These are phyloP conservation scores for Marronus borbonicus DNA, from an alignment of 2,888 invertebrate species.

Conservation along the genomic window DNA sequence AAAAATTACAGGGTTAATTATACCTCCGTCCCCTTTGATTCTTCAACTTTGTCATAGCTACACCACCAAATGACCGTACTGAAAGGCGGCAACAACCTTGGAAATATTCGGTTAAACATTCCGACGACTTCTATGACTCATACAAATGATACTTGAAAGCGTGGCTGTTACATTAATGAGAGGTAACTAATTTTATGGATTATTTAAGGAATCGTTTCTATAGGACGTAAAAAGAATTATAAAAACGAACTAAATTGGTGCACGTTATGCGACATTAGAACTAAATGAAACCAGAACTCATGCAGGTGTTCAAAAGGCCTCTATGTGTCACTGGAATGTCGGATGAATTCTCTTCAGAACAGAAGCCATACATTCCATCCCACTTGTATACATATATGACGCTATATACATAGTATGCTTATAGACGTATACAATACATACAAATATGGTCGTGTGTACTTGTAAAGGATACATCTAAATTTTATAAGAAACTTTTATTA, in stretches of 20 bases:
- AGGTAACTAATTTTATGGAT: conserved; percentile 53
- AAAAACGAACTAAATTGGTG: conserved; percentile 49
- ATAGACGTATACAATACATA: conserved; percentile 17
- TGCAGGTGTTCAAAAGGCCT: conserved; percentile 51
- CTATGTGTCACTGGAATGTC: conserved; percentile 51
- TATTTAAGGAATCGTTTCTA: conserved; percentile 49
- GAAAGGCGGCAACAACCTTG: conserved; percentile 33
- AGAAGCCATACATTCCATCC: conserved; percentile 31
- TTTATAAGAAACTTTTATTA: conserved; percentile 56
- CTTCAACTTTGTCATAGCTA: neutral
- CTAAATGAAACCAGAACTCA: conserved; percentile 46
- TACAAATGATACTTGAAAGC: conserved; percentile 47
- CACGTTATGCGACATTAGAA: conserved; percentile 47
- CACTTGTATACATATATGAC: conserved; percentile 13
- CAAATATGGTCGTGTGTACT: conserved; percentile 1
- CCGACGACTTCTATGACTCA: conserved; percentile 49
- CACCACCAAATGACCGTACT: conserved; percentile 9
- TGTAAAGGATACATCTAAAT: conserved; percentile 50
- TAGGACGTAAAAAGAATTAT: conserved; percentile 49
- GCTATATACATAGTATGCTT: conserved; percentile 9
- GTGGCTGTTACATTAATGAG: conserved; percentile 49
- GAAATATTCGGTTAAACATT: conserved; percentile 44
- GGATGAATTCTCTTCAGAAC: conserved; percentile 49
- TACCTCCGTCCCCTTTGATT: neutral
- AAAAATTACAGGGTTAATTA: too few relatives aligned